Evolutionary conservation across 2,797 vertebrate species (phyloP), one percentile per base, ranked within the genome.

Genomic region (Adrianichthys oophorus): DNA sequence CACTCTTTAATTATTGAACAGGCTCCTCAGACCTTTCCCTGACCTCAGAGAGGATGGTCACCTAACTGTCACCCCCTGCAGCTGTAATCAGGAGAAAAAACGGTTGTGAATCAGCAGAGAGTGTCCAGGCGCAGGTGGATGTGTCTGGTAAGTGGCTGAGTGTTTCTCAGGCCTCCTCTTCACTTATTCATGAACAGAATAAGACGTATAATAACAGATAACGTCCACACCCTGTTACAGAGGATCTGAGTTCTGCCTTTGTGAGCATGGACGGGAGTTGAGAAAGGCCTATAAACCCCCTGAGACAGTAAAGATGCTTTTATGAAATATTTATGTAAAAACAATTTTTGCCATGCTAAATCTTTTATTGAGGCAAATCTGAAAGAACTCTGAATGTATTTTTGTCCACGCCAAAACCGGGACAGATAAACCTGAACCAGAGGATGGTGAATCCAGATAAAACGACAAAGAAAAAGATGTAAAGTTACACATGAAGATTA

Each of bases 181-280:
- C 51, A 90, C 66, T 89, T 85, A 89, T 89, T 89, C 80, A 89
- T 89, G 79, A 86, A 57, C 41, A 62, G 72, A 76, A 77, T 75
- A 75, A 86, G 68, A 77, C 67, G 61, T 74, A 62, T 78, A 70
- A 76, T 76, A 81, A 82, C 48, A 62, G 63, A 76, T 68, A 84
- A 71, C 80, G 58, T 57, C 70, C 62, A 78, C 49, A 21, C 68
- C 76, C 58, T 60, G 63, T 68, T 68, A 70, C 74, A 69, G 52
- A 68, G 62, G 62, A 68, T 53, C 43, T 67, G 23, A 66, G 21
- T 51, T 1, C 10, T 12, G 52, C 21, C 24, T 12, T 54, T 52
- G 26, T 13, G 46, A 40, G 56, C 40, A 17, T 50, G 69, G 43
- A 45, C 52, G 58, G 10, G 10, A 44, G 17, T 5, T 7, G 17